phyloP scores from a whole-genome alignment of 1,140 invertebrate genomes.

The Lepidurus packardi region DNA sequence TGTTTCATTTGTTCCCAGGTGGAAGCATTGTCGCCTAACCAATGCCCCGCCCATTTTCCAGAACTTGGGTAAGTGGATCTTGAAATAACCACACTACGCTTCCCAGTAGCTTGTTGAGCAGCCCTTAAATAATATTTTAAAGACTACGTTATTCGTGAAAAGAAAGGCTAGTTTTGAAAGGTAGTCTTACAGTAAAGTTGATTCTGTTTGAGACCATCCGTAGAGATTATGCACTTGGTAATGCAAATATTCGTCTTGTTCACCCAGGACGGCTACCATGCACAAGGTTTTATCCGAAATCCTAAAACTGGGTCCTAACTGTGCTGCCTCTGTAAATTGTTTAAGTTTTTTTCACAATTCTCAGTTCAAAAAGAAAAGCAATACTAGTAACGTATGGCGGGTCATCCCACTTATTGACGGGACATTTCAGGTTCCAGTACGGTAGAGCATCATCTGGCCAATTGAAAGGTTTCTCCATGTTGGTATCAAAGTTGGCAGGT shows the following conservation, averaged over 20 bases:
- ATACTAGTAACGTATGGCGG: slow-evolving; percentile 35
- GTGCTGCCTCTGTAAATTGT: slow-evolving; percentile 26
- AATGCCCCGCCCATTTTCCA: slow-evolving; percentile 54
- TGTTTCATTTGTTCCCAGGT: slow-evolving; percentile 38
- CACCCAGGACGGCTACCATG: slow-evolving; percentile 32
- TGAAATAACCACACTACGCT: slow-evolving; percentile 48
- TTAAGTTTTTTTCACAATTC: background rate
- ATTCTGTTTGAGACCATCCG: slow-evolving; percentile 43
- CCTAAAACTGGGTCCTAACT: background rate
- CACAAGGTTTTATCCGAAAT: slow-evolving; percentile 37
- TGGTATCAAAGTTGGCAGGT: slow-evolving; percentile 44
- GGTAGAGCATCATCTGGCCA: slow-evolving; percentile 26
- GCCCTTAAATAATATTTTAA: slow-evolving; percentile 31
- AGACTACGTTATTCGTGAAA: background rate
- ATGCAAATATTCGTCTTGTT: slow-evolving; percentile 38
- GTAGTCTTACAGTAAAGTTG: slow-evolving; percentile 36
- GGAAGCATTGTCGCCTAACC: slow-evolving; percentile 50
- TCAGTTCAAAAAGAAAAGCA: background rate
- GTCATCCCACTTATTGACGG: slow-evolving; percentile 34
- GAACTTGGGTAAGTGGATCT: slow-evolving; percentile 51
- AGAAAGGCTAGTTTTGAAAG: background rate
- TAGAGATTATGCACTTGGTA: slow-evolving; percentile 56
- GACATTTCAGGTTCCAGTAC: slow-evolving; percentile 33
- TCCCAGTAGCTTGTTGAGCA: slow-evolving; percentile 36
- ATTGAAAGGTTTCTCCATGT: slow-evolving; percentile 33